phyloP scores from a whole-genome alignment of 2,113 vertebrate genomes.

The Anhinga anhinga region DNA sequence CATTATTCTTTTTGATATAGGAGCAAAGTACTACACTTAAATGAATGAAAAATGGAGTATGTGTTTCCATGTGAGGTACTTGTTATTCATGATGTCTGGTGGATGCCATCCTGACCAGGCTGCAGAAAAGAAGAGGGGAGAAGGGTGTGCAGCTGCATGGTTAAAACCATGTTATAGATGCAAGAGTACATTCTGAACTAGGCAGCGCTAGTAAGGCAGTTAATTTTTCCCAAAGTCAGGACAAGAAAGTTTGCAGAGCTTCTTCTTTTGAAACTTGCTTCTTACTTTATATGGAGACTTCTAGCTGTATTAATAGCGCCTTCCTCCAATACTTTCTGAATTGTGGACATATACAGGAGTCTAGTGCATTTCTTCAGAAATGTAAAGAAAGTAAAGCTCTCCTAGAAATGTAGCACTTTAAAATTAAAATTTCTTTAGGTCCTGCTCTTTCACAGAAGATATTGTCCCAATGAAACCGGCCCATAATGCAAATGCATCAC shows the following conservation, averaged over 20 bases:
- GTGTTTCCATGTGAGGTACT: neutral
- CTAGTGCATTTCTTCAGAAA: neutral
- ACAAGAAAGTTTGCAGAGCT: neutral
- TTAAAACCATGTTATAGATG: neutral
- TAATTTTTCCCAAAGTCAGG: neutral
- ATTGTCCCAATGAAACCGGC: neutral
- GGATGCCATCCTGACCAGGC: neutral
- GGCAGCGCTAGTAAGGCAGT: neutral
- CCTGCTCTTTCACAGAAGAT: neutral
- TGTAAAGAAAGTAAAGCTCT: neutral
- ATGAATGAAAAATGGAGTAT: neutral
- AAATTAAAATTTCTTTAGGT: neutral
- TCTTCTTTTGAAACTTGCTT: neutral
- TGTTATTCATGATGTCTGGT: neutral
- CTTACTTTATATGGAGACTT: neutral
- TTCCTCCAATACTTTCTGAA: neutral
- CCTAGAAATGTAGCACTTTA: neutral
- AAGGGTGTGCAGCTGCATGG: neutral
- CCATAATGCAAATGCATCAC: neutral
- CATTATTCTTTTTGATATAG: neutral
- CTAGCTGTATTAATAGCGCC: neutral
- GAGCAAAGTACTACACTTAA: neutral
- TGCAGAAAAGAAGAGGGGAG: neutral
- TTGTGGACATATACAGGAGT: neutral
- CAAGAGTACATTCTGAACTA: neutral